These are phyloP conservation scores for Metopia argyrocephala DNA, from an alignment of 2,888 invertebrate species.

Conservation along the genomic window DNA sequence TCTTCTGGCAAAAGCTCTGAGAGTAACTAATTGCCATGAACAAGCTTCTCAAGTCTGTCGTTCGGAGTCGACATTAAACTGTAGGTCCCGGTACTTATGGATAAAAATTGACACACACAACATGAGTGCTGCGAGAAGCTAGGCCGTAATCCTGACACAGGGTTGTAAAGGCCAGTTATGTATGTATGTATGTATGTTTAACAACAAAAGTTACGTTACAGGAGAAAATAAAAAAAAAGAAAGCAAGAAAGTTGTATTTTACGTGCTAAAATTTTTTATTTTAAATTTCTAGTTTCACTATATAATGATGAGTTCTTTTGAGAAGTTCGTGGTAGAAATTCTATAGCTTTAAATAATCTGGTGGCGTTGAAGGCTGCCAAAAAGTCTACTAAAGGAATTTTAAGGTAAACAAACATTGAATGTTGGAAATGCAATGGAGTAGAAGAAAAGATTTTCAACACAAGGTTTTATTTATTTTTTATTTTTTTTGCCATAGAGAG, in stretches of 20 bases:
- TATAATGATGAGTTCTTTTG: slow-evolving; percentile 1
- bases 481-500: not conserved
- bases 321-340: slow-evolving; percentile 34
- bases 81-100: no score
- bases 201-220: slow-evolving; percentile 5
- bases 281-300: not conserved
- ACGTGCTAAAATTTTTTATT: slow-evolving; percentile 52
- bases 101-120: no score
- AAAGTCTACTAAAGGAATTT: slow-evolving; percentile 21
- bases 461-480: slow-evolving; percentile 17
- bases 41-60: no score
- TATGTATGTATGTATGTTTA: not conserved
- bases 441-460: not conserved
- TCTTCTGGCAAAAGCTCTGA: no score
- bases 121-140: no score
- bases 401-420: not conserved
- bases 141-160: no score
- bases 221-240: not conserved
- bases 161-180: not conserved
- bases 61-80: no score
- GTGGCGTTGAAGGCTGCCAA: not conserved
- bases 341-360: slow-evolving; percentile 27
- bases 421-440: not conserved
- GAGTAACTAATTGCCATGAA: no score
- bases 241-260: not conserved